Conservation (phyloP, 2,113 vertebrate species). For the Centropus unirufus region DNA sequence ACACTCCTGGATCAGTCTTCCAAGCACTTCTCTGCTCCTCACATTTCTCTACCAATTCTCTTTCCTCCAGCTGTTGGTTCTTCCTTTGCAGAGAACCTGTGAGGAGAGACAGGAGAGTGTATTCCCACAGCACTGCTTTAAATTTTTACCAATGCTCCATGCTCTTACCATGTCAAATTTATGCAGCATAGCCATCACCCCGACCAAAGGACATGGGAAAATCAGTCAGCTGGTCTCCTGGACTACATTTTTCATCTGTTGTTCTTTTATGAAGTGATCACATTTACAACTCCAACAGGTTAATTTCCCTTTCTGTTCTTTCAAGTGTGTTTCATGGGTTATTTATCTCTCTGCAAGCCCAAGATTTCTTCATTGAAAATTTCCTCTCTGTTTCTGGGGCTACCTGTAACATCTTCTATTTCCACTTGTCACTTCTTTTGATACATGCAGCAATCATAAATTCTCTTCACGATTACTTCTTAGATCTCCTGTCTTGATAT, state of each 20-base stretch:
- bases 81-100: neutral
- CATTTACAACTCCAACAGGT: neutral
- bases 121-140: neutral
- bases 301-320: neutral
- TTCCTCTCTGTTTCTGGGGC: neutral
- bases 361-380: neutral
- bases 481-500: neutral
- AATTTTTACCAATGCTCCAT: neutral
- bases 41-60: neutral
- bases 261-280: neutral
- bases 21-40: neutral
- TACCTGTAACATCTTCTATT: neutral
- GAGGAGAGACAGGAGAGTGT: neutral
- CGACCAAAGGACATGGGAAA: neutral
- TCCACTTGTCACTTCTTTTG: neutral
- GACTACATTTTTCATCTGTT: neutral
- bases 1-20: neutral
- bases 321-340: neutral
- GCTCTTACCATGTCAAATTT: neutral
- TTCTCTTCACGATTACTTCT: neutral
- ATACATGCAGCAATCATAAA: neutral
- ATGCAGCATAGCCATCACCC: fast-evolving
- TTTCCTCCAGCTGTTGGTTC: neutral
- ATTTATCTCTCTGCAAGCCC: neutral
- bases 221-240: neutral